Base-by-base conservation (phyloP, 1,140 invertebrate genomes). In the Leptinotarsa undecemlineata region DNA sequence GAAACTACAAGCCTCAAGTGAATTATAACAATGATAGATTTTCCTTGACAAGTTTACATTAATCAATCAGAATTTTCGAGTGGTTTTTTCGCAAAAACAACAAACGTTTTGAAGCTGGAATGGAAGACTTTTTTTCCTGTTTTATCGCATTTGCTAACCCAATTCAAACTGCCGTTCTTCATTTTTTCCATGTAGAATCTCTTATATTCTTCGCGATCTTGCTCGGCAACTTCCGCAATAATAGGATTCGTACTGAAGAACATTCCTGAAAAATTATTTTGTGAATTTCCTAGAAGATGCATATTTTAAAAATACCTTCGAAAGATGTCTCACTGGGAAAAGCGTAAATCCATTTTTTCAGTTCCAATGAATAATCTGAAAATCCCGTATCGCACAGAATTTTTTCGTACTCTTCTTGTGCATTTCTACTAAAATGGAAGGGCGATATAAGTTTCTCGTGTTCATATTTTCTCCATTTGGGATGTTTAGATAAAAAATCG, bases 391-490 rank as follows among this genome's bases (percentile, higher is more conserved):
- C 21, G 3, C 15, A 3, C 21, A 66, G 26, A 17, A 33, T 13
- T 15, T 19, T 23, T 19, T 66, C 26, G 21, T 66, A 66, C 14
- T 21, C 63, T 23, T 66, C 3, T 8, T 17, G 15, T 21, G 26
- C 14, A 15, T 66, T 66, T 66, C 4, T 66, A 23, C 21, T 19
- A 13, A 17, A 23, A 23, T 20, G 26, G 63, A 21, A 66, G 15
- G 63, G 63, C 26, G 63, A 66, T 23, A 23, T 66, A 5, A 66
- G 26, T 8, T 4, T 21, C 14, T 19, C 26, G 13, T 66, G 63
- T 6, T 66, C 21, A 66, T 66, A 66, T 66, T 66, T 23, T 11
- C 21, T 66, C 63, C 63, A 66, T 66, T 4, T 66, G n/a, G 63
- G 63, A 23, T 66, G 63, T 8, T 20, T 17, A 4, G 63, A 66